A percentile compares a stretch with the other conserved stretches of the same genome.
phyloP scores from a whole-genome alignment of 2,888 invertebrate genomes.

The Oscheius sp. region DNA sequence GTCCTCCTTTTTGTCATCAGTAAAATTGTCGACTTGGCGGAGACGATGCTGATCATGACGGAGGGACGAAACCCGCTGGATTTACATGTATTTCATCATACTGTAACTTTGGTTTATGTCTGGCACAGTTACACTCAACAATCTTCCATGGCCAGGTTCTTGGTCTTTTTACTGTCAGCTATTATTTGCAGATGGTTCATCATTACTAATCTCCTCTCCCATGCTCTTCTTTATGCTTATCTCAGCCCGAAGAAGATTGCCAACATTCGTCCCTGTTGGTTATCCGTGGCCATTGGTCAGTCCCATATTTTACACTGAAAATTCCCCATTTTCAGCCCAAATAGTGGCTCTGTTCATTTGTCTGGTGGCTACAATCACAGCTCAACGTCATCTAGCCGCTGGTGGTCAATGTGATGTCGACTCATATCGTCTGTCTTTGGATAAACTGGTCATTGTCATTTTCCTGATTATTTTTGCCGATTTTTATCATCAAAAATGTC shows the following conservation, averaged over 20 bases:
- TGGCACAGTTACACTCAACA: conserved; percentile 43
- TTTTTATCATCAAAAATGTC: conserved; percentile 46
- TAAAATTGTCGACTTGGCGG: conserved; percentile 45
- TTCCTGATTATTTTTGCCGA: conserved; percentile 51
- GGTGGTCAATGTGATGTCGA: conserved; percentile 47
- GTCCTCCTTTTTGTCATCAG: conserved; percentile 47
- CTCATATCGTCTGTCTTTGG: conserved; percentile 29
- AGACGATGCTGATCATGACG: conserved; percentile 48
- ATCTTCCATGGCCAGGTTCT: conserved; percentile 45
- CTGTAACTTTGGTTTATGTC: conserved; percentile 44
- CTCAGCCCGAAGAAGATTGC: conserved; percentile 43
- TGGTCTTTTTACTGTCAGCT: too few relatives aligned
- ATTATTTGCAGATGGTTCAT: conserved; percentile 46
- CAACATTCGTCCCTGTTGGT: conserved; percentile 50
- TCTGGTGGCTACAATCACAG: conserved; percentile 39
- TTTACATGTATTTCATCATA: conserved; percentile 54
- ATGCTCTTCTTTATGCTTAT: conserved; percentile 53
- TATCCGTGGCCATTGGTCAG: conserved; percentile 40
- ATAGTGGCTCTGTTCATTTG: conserved; percentile 51
- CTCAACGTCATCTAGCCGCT: conserved; percentile 37
- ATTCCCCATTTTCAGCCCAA: conserved; percentile 41
- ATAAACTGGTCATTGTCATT: conserved; percentile 40
- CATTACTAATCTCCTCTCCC: conserved; percentile 47
- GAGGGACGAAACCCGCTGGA: conserved; percentile 46
- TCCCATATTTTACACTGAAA: not conserved